Evolutionary conservation across 2,113 vertebrate genomes (phyloP), one percentile per base, ranked within the genome.

Genomic region (Rhinolophus sinicus): DNA sequence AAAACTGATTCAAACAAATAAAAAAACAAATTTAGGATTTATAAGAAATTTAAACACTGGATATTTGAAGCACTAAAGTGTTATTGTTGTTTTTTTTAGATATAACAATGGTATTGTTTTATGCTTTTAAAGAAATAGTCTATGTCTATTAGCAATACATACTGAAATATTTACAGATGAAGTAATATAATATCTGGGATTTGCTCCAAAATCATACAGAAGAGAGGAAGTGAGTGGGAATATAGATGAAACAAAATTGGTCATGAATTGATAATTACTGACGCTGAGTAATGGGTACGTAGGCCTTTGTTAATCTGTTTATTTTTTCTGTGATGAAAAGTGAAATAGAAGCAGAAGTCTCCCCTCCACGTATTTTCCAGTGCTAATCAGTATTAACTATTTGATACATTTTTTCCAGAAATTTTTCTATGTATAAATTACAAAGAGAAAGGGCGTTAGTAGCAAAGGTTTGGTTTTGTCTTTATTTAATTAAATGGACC

Each of bases 401-500:
- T 77, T 38, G 62, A 44, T 15, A 21, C 96, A 33, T 50, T 54
- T 54, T 58, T 44, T 12, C 58, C 28, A 76, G 38, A 70, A 77
- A 77, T 5, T 44, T 54, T 75, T 90, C 47, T 54, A 0, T 81
- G 16, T 73, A 21, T 93, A 50, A 72, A 86, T 96, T 72, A 38
- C 33, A 35, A 65, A 75, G 50, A 78, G 52, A 69, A 89, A 22
- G 40, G 2, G 14, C 2, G 16, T 0, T 50, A 33, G 19, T 83
- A 19, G 15, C 69, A 56, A 89, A 70, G 35, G 13, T 76, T 70
- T 87, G 70, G 47, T 56, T 70, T 92, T 14, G 47, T 21, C 28
- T 95, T 89, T 86, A 58, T 72, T 91, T 91, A 73, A 84, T 72
- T 62, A 77, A 76, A 62, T 73, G 15, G 35, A 78, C 19, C 60